Evolutionary conservation across 1,140 invertebrate species (phyloP).

Genomic region (Diachasmimorpha longicaudata): DNA sequence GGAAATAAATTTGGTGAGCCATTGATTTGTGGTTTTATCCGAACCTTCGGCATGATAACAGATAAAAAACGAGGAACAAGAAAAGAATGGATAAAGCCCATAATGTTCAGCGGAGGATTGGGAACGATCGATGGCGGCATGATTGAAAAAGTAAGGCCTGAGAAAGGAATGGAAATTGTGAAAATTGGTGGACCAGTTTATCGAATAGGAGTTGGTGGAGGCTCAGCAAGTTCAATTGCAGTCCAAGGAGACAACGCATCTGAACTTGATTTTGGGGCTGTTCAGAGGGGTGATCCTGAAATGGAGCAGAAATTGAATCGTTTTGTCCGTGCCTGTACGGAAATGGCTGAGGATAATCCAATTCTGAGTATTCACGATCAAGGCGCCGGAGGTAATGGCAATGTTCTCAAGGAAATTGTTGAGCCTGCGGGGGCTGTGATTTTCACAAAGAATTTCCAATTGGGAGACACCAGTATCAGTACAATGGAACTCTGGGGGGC

Average conservation of each 20-base stretch:
- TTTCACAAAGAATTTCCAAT: slow-evolving; percentile 83
- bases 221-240: slow-evolving; percentile 94
- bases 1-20: slow-evolving; percentile 99
- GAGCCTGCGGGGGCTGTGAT: slow-evolving; percentile 94
- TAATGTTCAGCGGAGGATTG: slow-evolving; percentile 98
- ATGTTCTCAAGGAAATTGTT: slow-evolving; percentile 95
- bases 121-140: slow-evolving; percentile 85
- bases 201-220: slow-evolving; percentile 96
- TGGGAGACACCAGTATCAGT: slow-evolving; percentile 94
- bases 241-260: slow-evolving; percentile 85
- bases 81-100: slow-evolving; percentile 96
- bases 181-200: slow-evolving; percentile 97
- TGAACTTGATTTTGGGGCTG: slow-evolving; percentile 93
- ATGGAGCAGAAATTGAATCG: slow-evolving; percentile 98
- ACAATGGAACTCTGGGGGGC: slow-evolving; percentile 96
- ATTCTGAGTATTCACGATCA: slow-evolving; percentile 95
- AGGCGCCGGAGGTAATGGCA: slow-evolving; percentile 98
- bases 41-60: slow-evolving; percentile 85
- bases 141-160: slow-evolving; percentile 75
- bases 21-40: slow-evolving; percentile 86
- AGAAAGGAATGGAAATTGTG: slow-evolving; percentile 82
- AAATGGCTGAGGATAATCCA: slow-evolving; percentile 82
- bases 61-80: slow-evolving; percentile 69
- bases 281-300: slow-evolving; percentile 97
- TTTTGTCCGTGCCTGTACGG: slow-evolving; percentile 89